Percentiles rank a stretch among this genome's conserved stretches.
Evolutionary conservation across 1,140 invertebrate species (phyloP).

Genomic region (Drosophila tani): DNA sequence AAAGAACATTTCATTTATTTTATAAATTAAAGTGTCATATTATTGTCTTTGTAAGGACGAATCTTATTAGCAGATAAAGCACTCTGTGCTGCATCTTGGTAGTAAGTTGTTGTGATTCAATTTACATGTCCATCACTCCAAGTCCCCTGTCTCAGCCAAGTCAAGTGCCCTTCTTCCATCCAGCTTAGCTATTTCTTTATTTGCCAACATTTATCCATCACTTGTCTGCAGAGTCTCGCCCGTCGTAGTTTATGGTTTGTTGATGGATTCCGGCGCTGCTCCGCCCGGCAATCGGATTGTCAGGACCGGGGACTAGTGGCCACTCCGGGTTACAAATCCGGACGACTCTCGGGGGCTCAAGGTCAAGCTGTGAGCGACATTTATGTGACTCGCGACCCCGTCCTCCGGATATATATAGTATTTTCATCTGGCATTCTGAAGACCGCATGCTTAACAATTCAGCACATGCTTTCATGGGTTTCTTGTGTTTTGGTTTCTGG

Average conservation of each 20-base stretch:
- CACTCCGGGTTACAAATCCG: conserved; percentile 41
- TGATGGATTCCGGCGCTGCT: conserved; percentile 46
- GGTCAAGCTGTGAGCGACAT: conserved; percentile 76
- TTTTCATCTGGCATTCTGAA: conserved; percentile 58
- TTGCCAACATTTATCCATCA: conserved; percentile 57
- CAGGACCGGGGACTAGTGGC: conserved; percentile 10
- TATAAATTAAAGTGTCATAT: background rate
- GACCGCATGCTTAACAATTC: conserved; percentile 72
- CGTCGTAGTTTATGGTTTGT: conserved; percentile 45
- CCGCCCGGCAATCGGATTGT: conserved; percentile 32
- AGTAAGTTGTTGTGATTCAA: conserved; percentile 42
- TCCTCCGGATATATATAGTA: conserved; percentile 16
- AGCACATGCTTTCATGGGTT: conserved; percentile 63
- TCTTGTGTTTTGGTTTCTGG: conserved; percentile 46
- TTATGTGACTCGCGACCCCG: conserved; percentile 52
- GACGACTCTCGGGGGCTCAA: conserved; percentile 45
- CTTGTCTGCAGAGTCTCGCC: conserved; percentile 49
- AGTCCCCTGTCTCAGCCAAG: conserved; percentile 18
- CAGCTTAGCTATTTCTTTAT: conserved; percentile 38
- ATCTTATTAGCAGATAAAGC: conserved; percentile 8
- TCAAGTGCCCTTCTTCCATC: conserved; percentile 5
- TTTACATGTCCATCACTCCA: conserved; percentile 41
- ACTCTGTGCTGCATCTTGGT: conserved; percentile 4
- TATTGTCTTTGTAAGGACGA: background rate
- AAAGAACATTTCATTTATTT: no score